Base-by-base conservation (phyloP, 2,797 vertebrate species). In the Cuniculus paca region DNA sequence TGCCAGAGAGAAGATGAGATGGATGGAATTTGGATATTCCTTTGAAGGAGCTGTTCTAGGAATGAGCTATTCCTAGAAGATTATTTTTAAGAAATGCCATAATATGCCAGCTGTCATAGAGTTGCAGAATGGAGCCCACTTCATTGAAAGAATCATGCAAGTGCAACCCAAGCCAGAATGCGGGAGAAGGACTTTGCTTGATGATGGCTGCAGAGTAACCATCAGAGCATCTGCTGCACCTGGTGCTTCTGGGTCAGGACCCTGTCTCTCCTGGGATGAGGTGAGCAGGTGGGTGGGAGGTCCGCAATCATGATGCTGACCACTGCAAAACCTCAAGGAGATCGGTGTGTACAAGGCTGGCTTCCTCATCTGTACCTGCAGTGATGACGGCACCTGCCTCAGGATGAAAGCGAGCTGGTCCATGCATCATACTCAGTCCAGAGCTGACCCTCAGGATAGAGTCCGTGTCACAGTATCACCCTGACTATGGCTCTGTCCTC, bases 41-140 rank as follows among this genome's bases (percentile, higher is more conserved):
- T 56, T 58, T 68, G 42, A 96, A 94, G n/a, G 42, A 88, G 16
- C 4, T 84, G 17, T 90, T 92, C 93, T 58, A 20, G 17, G 74
- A 87, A 95, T 2, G 22, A 75, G 24, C 34, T 70, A 26, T 97
- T 94, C 52, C 65, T 84, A 68, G 78, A 94, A 92, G 45, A 82
- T 6, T 11, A 36, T 48, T 95, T 88, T 85, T 82, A 65, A 91
- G 95, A 92, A 95, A 86, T 20, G 36, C 39, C 11, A 19, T 72
- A 72, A 50, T 42, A 90, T 12, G 10, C 50, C 60, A 61, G 36
- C 72, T 68, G 22, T 42, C 56, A 14, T 72, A 34, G 82, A 94
- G 61, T 83, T 39, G 26, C 19, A 52, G 85, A 80, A 45, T 20
- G 22, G 54, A 65, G 7, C n/a, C 9, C 11, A 28, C 50, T 75